These are phyloP conservation scores for Orchesella cincta DNA, from an alignment of 1,140 invertebrate species.

Conservation along the genomic window DNA sequence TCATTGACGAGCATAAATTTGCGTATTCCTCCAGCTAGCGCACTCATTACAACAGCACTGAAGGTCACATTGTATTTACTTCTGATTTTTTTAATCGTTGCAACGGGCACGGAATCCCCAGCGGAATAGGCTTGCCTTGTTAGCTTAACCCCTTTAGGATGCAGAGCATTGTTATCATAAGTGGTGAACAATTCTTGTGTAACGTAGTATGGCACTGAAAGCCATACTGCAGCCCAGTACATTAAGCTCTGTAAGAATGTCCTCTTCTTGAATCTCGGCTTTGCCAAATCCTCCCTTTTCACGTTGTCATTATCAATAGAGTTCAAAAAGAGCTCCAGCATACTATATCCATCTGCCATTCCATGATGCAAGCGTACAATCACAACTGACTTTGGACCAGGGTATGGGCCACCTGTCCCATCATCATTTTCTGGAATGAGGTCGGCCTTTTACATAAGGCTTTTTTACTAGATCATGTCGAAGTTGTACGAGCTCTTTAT, in stretches of 20 bases:
- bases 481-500: conserved; percentile 30
- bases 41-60: conserved; percentile 34
- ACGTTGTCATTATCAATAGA: conserved; percentile 29
- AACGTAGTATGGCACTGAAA: conserved; percentile 21
- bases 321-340: conserved; percentile 28
- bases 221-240: not conserved
- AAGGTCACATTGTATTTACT: conserved; percentile 16
- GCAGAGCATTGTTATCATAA: conserved; percentile 37
- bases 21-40: conserved; percentile 37
- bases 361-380: conserved; percentile 32
- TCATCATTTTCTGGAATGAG: conserved; percentile 1
- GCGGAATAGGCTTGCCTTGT: conserved; percentile 3
- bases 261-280: not conserved
- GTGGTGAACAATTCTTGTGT: conserved; percentile 8
- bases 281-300: conserved; percentile 6
- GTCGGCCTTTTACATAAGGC: conserved; percentile 13
- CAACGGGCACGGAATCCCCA: conserved; percentile 2
- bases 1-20: conserved; percentile 40
- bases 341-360: conserved; percentile 37
- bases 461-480: conserved; percentile 16
- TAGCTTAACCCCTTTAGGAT: conserved; percentile 21
- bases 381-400: conserved; percentile 15
- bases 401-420: not conserved
- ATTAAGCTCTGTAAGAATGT: not conserved
- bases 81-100: conserved; percentile 41